Evolutionary conservation across 2,888 invertebrate species (phyloP), one percentile per base, ranked within the genome.

Genomic region (Lasioglossum vierecki): DNA sequence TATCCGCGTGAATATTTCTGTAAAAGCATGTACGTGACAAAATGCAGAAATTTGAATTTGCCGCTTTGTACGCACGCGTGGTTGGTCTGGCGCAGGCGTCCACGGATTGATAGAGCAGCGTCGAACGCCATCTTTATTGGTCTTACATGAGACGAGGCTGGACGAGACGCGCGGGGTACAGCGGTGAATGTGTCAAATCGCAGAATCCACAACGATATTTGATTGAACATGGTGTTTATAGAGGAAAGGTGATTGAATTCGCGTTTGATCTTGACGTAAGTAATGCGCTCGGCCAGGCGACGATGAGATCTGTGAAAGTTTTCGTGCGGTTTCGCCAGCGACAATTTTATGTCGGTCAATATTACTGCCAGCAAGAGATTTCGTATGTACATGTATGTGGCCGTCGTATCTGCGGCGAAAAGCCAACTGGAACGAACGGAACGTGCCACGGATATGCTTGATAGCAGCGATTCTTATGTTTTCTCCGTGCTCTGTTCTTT

Each of bases 101-200:
- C 53, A 15, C 39, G 57, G n/a, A 15, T 72, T 68, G 26, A 76
- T 80, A 75, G 41, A 72, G 30, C 63, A 72, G 30, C 63, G 76
- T 73, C 18, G 39, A 80, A 88, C 85, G 91, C 91, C 90, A 90
- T 84, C 88, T 84, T 82, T 84, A 80, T 84, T 71, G 44, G 84
- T 68, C 68, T 49, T 78, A 41, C 41, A 44, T 9, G 79, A 73
- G 84, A 39, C 39, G 39, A 39, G 39, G 84, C 91, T 78, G 71
- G 84, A 39, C 39, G 39, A 39, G 39, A 85, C 91, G 89, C 86
- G 89, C 88, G 85, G 83, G 66, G 86, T 75, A 71, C 15, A 60
- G 79, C 84, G 83, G 86, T 77, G 63, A 81, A 87, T 83, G 89
- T 87, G 85, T 89, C 89, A 85, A 85, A 81, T 81, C 75, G 63